Evolutionary conservation across 2,113 vertebrate species (phyloP).

Genomic region (Arenaria interpres): DNA sequence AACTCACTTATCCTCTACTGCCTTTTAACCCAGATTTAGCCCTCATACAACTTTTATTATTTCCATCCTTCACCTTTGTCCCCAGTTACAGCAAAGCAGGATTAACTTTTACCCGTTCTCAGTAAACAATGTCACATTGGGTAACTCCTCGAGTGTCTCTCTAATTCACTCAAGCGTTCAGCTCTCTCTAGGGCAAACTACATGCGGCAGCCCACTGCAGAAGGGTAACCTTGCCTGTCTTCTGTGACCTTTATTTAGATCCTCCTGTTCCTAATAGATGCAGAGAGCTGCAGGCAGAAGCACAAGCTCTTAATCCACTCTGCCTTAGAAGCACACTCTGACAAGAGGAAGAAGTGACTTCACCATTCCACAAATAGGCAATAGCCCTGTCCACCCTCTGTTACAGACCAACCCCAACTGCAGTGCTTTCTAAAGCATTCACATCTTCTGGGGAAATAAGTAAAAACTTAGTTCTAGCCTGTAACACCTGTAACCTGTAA

Average conservation of each 20-base stretch:
- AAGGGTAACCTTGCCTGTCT: not conserved
- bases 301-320: not conserved
- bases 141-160: not conserved
- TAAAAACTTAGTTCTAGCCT: not conserved
- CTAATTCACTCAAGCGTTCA: not conserved
- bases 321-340: not conserved
- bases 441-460: not conserved
- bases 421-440: not conserved
- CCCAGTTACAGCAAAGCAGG: not conserved
- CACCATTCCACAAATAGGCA: not conserved
- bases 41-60: not conserved
- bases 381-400: not conserved
- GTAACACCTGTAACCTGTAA: not conserved
- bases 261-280: not conserved
- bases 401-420: not conserved
- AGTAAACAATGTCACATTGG: fast-evolving
- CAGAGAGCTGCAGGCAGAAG: not conserved
- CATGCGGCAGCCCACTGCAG: not conserved
- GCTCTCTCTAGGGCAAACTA: not conserved
- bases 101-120: not conserved
- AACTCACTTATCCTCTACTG: not conserved
- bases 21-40: not conserved
- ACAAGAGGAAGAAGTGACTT: not conserved
- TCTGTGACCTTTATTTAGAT: not conserved
- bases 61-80: slow-evolving; percentile 27